Evolutionary conservation across 2,113 vertebrate species (phyloP), one percentile per base, ranked within the genome.

Genomic region (Coreoperca whiteheadi): DNA sequence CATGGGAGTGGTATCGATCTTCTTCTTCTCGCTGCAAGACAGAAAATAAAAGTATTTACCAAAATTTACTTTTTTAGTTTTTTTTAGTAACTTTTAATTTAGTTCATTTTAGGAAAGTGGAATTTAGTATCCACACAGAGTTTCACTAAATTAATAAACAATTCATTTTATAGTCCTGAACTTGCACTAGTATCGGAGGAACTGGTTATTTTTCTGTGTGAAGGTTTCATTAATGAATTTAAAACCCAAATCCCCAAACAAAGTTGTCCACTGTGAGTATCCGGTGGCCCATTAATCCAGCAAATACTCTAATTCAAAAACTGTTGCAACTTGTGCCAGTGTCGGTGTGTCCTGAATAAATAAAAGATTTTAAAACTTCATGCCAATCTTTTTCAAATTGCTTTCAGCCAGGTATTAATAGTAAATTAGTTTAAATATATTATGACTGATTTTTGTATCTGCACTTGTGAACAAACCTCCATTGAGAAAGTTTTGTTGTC

Each of bases 11-110:
- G 23, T n/a, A 54, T 54, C 3, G 3, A 25, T 25, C 3, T 8
- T 39, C 4, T 67, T 67, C 8, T 2, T 2, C 15, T 20, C 21
- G 16, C 34, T 56, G 69, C 15, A 37, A 37, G 34, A 63, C 20
- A 39, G n/a, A 72, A 72, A 41, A 25, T 73, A 57, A 68, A 72
- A 15, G 7, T 56, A 18, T 28, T 57, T 41, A 15, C 68, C 11
- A 25, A 56, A 46, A 32, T 32, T 6, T 43, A 50, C 6, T 21
- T 34, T 74, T 12, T 63, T n/a, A n/a, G n/a, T n/a, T n/a, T n/a
- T n/a, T n/a, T n/a, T n/a, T n/a, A n/a, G n/a, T n/a, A n/a, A n/a
- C n/a, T n/a, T n/a, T n/a, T n/a, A n/a, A n/a, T n/a, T n/a, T n/a
- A n/a, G n/a, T n/a, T 34, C 21, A 39, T 4, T 18, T 51, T 12